Evolutionary conservation across 2,113 vertebrate species (phyloP).

Genomic region (Oryzias javanicus): DNA sequence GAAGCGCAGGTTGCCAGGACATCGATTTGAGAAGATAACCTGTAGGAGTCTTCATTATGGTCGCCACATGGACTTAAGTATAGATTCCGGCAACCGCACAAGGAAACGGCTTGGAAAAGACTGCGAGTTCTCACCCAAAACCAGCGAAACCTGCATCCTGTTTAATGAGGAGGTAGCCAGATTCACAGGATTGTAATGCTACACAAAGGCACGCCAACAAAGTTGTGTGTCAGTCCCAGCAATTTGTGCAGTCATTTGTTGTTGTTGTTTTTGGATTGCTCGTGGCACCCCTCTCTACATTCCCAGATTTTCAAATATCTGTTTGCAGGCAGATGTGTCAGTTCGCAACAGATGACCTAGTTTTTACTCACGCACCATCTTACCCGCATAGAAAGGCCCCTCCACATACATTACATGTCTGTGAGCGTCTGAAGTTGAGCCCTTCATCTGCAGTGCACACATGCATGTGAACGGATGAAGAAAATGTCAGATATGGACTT

Average conservation of each 20-base stretch:
- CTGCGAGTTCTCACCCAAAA: constrained; percentile 33
- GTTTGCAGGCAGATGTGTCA: constrained; percentile 76
- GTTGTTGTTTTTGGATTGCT: constrained; percentile 53
- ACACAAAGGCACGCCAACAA: constrained; percentile 49
- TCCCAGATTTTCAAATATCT: constrained; percentile 74
- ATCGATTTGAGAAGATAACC: constrained; percentile 52
- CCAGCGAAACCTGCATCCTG: constrained; percentile 57
- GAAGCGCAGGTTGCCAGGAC: constrained; percentile 47
- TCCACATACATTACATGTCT: constrained; percentile 51
- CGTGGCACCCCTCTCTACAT: constrained; percentile 66
- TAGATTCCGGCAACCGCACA: constrained; percentile 30
- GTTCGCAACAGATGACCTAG: constrained; percentile 77
- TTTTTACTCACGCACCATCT: constrained; percentile 69
- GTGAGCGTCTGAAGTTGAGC: constrained; percentile 24
- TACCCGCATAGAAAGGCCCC: constrained; percentile 53
- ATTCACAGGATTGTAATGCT: constrained; percentile 46
- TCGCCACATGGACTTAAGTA: constrained; percentile 58
- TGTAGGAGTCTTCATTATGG: constrained; percentile 58
- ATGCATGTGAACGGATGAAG: constrained; percentile 45
- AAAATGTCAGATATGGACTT: constrained; percentile 65
- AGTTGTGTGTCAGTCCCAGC: constrained; percentile 53
- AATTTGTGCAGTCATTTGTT: constrained; percentile 69
- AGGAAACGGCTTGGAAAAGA: constrained; percentile 30
- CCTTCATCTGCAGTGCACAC: constrained; percentile 39
- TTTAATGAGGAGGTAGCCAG: constrained; percentile 46